Evolutionary conservation across 2,797 vertebrate genomes (phyloP).

Genomic region (Malurus leucopterus): DNA sequence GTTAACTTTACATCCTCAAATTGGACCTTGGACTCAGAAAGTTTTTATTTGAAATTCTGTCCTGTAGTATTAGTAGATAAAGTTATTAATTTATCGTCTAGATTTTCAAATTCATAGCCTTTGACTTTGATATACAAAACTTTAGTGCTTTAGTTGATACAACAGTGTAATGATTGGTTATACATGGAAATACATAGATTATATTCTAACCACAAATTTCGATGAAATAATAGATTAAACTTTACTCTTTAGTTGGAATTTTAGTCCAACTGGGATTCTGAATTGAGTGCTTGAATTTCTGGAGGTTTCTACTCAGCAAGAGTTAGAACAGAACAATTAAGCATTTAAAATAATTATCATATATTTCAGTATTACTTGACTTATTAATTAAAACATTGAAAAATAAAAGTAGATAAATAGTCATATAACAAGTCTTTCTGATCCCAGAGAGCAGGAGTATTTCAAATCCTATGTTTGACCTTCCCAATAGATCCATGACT

Average conservation of each 20-base stretch:
- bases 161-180: not conserved
- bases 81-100: not conserved
- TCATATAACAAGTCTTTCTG: not conserved
- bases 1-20: not conserved
- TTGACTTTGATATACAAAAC: not conserved
- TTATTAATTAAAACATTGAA: not conserved
- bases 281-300: not conserved
- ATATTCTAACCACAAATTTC: not conserved
- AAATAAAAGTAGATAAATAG: not conserved
- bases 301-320: not conserved
- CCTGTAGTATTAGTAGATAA: not conserved
- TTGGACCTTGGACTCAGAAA: not conserved
- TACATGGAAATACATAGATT: not conserved
- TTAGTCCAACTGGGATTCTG: not conserved
- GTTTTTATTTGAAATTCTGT: not conserved
- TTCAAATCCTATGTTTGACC: accelerated
- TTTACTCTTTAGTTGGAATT: not conserved
- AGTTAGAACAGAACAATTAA: not conserved
- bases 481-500: accelerated
- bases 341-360: not conserved
- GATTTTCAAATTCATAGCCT: not conserved
- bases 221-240: not conserved
- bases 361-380: not conserved
- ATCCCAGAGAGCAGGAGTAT: not conserved
- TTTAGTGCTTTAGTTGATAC: not conserved